These are phyloP conservation scores for Lasioglossum baleicum DNA, from an alignment of 1,140 invertebrate genomes.

Conservation along the genomic window DNA sequence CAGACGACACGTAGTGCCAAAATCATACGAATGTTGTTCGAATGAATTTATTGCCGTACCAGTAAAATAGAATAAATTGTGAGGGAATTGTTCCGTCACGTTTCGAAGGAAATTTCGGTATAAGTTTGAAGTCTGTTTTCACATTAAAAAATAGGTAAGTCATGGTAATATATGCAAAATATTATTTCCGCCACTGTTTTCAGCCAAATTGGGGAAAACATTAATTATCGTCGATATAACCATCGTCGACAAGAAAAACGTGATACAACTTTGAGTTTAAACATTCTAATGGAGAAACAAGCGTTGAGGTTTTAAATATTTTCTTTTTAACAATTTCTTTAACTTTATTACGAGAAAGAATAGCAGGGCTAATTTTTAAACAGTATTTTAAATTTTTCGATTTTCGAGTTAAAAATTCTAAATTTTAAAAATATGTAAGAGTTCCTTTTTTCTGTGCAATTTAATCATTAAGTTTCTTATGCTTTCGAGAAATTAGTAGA, in stretches of 20 bases:
- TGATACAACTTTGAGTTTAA: background rate
- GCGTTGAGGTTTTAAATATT: background rate
- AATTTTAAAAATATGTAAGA: too few species aligned
- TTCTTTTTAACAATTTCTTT: background rate
- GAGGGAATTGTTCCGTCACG: constrained; percentile 7
- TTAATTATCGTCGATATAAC: too few species aligned
- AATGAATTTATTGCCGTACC: constrained; percentile 13
- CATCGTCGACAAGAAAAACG: background rate
- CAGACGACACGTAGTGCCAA: constrained; percentile 72
- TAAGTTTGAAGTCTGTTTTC: background rate
- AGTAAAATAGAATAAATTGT: constrained; percentile 22
- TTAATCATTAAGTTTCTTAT: background rate
- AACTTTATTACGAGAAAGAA: background rate
- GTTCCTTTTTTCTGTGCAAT: too few species aligned
- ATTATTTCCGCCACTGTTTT: too few species aligned
- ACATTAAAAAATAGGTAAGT: background rate
- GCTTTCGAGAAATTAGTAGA: background rate
- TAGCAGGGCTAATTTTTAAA: background rate
- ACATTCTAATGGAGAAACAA: background rate
- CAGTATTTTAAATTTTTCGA: background rate
- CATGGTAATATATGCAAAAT: constrained; percentile 5
- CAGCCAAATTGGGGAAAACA: too few species aligned
- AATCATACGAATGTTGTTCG: constrained; percentile 48
- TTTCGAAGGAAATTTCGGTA: constrained; percentile 27
- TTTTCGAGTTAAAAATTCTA: background rate